Evolutionary conservation across 2,113 vertebrate genomes (phyloP), one percentile per base, ranked within the genome.

Genomic region (Xenus cinereus): DNA sequence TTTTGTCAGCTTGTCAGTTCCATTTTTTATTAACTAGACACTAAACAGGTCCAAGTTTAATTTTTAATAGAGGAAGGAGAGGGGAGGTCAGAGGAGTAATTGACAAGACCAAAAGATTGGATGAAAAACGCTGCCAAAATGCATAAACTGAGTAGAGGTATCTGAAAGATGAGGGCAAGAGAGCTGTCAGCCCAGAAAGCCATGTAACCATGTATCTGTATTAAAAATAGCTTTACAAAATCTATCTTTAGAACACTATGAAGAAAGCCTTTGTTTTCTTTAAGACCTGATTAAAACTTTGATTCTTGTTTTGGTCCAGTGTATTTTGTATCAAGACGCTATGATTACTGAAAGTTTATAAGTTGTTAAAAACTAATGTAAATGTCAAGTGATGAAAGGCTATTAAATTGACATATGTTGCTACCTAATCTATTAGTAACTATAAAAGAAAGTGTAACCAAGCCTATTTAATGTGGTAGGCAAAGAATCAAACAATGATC

Each of bases 21-120:
- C 39, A 87, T 92, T 94, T 95, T 85, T 84, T 92, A 92, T 95
- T 97, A 81, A 89, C 48, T 84, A 96, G 62, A 89, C 48, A 66
- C 48, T 79, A 59, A 92, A 68, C 66, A 46, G 66, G 28, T 87
- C 74, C 68, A 92, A 82, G 66, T 89, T 96, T 95, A 79, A 92
- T 91, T 93, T 96, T 93, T 87, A 82, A 92, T 92, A 28, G 60
- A 80, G 12, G 46, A 91, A 72, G 32, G 5, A 71, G 48, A 74
- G 48, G 53, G 30, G 46, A 74, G 35, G 46, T 92, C 84, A 75
- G 64, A n/a, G 33, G 5, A 83, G n/a, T 90, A 95, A 95, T 54
- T 95, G 90, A 87, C 80, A 91, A 76, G 64, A 92, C 33, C n/a
- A 56, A 76, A 95, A 93, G 76, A 82, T 73, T 93, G 48, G 45